These are phyloP conservation scores for Drosophila barbarae DNA, from an alignment of 2,888 invertebrate genomes.

Conservation along the genomic window DNA sequence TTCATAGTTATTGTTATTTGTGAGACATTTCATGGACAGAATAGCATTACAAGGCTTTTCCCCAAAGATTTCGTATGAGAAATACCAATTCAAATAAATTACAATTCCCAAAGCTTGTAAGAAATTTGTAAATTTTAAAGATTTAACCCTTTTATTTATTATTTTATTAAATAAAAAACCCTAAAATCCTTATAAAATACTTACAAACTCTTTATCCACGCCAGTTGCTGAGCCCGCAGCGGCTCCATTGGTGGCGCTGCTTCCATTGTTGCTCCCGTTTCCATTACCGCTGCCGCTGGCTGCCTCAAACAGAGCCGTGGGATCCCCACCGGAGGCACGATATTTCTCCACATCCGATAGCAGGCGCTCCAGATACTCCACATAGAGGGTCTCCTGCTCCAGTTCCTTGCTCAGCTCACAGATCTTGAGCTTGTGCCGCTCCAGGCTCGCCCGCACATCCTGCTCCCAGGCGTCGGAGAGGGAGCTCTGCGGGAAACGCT, in stretches of 20 bases:
- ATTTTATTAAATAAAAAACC: background rate
- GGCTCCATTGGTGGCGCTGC: constrained; percentile 35
- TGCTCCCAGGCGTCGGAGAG: constrained; percentile 95
- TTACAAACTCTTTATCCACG: constrained; percentile 67
- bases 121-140: too few relatives aligned
- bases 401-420: constrained; percentile 89
- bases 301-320: constrained; percentile 80
- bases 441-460: constrained; percentile 93
- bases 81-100: background rate
- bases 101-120: too few relatives aligned
- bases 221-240: constrained; percentile 16
- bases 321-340: constrained; percentile 81
- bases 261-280: constrained; percentile 25
- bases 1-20: background rate
- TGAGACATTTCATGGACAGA: too few relatives aligned
- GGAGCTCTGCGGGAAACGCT: constrained; percentile 93
- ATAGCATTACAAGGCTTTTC: too few relatives aligned
- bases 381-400: constrained; percentile 94
- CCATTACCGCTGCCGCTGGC: constrained; percentile 66
- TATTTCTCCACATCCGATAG: constrained; percentile 92
- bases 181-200: constrained; percentile 24
- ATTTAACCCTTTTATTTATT: too few relatives aligned
- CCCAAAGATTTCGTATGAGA: background rate
- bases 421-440: constrained; percentile 93
- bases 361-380: constrained; percentile 91